These are phyloP conservation scores for Calvadosia cruxmelitensis DNA, from an alignment of 30 jellyfish, hydroid and myxozoan species.

Conservation along the genomic window DNA sequence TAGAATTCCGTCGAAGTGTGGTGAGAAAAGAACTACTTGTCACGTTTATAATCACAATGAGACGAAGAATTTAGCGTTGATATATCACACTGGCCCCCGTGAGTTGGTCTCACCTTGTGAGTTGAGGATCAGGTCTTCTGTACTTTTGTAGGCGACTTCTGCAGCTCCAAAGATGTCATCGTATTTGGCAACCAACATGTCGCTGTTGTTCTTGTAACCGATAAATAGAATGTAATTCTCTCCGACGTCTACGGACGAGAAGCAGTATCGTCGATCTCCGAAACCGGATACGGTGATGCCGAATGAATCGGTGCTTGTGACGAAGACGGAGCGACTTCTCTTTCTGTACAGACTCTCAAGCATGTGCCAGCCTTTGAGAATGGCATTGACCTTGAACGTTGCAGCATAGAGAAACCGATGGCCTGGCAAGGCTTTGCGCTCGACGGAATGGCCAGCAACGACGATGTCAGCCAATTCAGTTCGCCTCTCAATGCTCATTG, in stretches of 20 bases:
- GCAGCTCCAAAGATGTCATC: constrained; percentile 98
- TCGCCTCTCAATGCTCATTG: constrained; percentile 50
- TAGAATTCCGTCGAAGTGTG: no score
- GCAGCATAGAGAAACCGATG: constrained; percentile 60
- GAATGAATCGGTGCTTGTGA: constrained; percentile 31
- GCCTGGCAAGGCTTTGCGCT: constrained; percentile 35
- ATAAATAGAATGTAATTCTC: constrained; percentile 74
- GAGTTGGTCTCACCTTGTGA: constrained; percentile 85
- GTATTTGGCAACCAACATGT: constrained; percentile 74
- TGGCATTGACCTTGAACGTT: constrained; percentile 56
- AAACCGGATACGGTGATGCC: constrained; percentile 68
- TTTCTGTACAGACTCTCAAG: constrained; percentile 36
- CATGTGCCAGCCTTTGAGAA: constrained; percentile 80
- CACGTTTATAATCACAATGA: no score
- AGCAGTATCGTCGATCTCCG: constrained; percentile 80
- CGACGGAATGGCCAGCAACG: constrained; percentile 54
- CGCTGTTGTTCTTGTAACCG: constrained; percentile 38
- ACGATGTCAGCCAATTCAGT: constrained; percentile 86
- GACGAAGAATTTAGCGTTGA: no score
- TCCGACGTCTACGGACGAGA: constrained; percentile 90
- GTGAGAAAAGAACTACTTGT: no score
- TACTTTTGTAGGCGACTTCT: constrained; percentile 54
- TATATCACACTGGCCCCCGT: no score
- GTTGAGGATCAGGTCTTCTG: constrained; percentile 63
- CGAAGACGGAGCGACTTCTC: constrained; percentile 49